Conservation (phyloP, 1,140 invertebrate species). For the Chelonus insularis region DNA sequence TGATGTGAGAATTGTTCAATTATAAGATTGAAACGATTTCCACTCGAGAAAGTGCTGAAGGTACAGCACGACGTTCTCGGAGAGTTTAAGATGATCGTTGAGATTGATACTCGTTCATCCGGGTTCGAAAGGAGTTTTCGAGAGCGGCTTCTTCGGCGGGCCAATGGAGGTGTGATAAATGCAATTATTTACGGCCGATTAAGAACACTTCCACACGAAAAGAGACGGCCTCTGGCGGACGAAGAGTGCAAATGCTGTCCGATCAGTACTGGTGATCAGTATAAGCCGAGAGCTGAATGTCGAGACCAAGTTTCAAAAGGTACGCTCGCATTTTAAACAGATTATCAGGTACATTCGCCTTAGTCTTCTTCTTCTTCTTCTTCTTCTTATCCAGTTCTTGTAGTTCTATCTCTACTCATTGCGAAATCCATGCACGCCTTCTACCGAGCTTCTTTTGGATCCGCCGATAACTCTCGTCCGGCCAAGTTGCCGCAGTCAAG, state of each 20-base stretch:
- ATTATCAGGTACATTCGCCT: slow-evolving; percentile 17
- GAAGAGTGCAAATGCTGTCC: background rate
- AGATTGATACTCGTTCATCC: background rate
- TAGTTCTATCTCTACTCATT: slow-evolving; percentile 22
- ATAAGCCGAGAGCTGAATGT: slow-evolving; percentile 41
- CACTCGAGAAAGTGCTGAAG: too few species aligned
- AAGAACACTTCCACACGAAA: slow-evolving; percentile 47
- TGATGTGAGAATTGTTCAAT: too few species aligned
- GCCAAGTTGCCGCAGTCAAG: background rate
- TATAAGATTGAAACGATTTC: too few species aligned
- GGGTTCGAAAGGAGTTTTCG: background rate
- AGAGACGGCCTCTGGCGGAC: slow-evolving; percentile 22
- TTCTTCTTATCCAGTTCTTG: background rate
- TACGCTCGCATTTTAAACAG: slow-evolving; percentile 14
- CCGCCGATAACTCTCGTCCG: background rate
- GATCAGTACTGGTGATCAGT: slow-evolving; percentile 37
- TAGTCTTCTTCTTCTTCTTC: background rate
- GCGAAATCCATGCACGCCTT: slow-evolving; percentile 37
- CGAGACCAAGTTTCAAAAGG: slow-evolving; percentile 8
- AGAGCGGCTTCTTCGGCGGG: slow-evolving; percentile 37
- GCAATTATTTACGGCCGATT: slow-evolving; percentile 62
- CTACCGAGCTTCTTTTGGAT: slow-evolving; percentile 2
- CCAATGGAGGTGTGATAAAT: slow-evolving; percentile 60
- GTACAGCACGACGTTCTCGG: too few species aligned
- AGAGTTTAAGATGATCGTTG: too few species aligned